Conservation (phyloP, 1,140 invertebrate species). For the Hylaeus anthracinus region DNA sequence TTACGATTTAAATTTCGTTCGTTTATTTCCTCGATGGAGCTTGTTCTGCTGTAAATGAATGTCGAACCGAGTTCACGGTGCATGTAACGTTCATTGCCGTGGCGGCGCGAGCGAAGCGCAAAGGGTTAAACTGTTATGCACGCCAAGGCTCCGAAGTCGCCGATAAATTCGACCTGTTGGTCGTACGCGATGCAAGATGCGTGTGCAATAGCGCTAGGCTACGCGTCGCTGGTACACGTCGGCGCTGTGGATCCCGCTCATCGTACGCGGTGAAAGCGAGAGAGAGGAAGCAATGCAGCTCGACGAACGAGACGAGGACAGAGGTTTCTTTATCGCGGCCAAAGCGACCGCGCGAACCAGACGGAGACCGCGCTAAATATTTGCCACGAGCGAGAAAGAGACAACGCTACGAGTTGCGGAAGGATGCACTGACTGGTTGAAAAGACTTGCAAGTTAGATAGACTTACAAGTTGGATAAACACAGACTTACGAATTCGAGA, state of each 20-base stretch:
- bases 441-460: too few relatives aligned
- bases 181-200: not conserved
- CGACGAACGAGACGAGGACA: not conserved
- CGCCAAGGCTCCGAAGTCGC: not conserved
- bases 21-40: too few relatives aligned
- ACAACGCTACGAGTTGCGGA: not conserved
- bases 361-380: not conserved
- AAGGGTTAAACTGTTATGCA: not conserved
- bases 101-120: too few relatives aligned
- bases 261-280: slow-evolving; percentile 63
- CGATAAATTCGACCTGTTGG: slow-evolving; percentile 3
- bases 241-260: slow-evolving; percentile 51
- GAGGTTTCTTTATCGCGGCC: not conserved
- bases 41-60: too few relatives aligned
- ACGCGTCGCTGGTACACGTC: slow-evolving; percentile 28
- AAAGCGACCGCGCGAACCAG: not conserved
- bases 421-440: too few relatives aligned
- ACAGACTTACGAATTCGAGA: too few relatives aligned
- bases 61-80: too few relatives aligned
- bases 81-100: too few relatives aligned
- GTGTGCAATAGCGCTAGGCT: slow-evolving; percentile 10
- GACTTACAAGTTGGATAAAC: too few relatives aligned
- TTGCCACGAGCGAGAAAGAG: slow-evolving; percentile 7
- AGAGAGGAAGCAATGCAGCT: slow-evolving; percentile 25
- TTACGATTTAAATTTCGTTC: too few relatives aligned